These are phyloP conservation scores for Apeira syringaria DNA, from an alignment of 2,888 invertebrate genomes.

Conservation along the genomic window DNA sequence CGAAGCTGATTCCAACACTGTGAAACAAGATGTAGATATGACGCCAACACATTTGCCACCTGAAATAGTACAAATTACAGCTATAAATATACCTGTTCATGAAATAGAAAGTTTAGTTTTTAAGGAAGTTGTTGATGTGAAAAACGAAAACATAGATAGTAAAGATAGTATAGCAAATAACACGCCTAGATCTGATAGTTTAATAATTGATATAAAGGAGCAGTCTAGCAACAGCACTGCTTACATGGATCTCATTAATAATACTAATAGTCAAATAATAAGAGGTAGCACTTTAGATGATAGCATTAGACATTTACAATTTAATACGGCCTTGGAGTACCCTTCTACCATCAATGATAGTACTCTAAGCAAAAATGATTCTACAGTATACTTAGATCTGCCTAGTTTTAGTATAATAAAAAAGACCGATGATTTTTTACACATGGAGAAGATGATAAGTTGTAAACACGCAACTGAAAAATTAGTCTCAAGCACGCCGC, in stretches of 20 bases:
- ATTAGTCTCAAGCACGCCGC: conserved; percentile 63
- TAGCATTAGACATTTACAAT: conserved; percentile 23
- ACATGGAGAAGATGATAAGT: conserved; percentile 55
- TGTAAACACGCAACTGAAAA: conserved; percentile 38
- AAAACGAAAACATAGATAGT: conserved; percentile 28
- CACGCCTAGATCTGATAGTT: conserved; percentile 42
- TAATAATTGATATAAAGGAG: conserved; percentile 30
- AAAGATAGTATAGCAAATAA: conserved; percentile 27
- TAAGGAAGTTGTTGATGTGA: conserved; percentile 27
- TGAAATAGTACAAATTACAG: conserved; percentile 69
- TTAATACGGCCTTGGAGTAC: conserved; percentile 25
- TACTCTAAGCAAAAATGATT: conserved; percentile 54
- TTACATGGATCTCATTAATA: conserved; percentile 70
- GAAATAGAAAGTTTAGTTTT: conserved; percentile 29
- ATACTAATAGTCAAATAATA: conserved; percentile 51
- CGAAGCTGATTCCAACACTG: conserved; percentile 29
- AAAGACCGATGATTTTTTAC: conserved; percentile 56
- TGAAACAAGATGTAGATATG: conserved; percentile 31
- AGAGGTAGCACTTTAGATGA: conserved; percentile 41
- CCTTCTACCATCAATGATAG: conserved; percentile 32
- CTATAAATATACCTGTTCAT: conserved; percentile 34
- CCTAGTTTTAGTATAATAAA: conserved; percentile 55
- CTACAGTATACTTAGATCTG: conserved; percentile 71
- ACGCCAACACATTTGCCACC: conserved; percentile 46
- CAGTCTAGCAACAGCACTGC: conserved; percentile 49